Base-by-base conservation (phyloP, 2,888 invertebrate species). In the Philereme vetulata region DNA sequence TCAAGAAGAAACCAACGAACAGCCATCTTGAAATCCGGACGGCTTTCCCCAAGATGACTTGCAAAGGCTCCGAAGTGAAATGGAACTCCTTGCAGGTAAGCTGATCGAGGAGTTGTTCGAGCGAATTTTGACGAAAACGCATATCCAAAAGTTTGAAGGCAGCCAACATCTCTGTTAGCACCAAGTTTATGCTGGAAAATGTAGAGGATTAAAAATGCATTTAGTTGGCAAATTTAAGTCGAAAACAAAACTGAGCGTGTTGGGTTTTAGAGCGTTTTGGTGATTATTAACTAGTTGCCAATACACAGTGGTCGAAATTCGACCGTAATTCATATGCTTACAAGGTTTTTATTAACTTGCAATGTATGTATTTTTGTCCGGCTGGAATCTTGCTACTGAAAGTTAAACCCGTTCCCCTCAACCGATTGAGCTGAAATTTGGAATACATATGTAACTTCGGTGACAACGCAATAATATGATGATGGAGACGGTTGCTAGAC, bases 111-210 rank as follows among this genome's bases (percentile, higher is more conserved):
- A 85, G 66, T 53, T 75, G 57, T 33, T 63, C 70, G 7, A 85
- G 66, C 33, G 61, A 55, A 43, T 72, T 43, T 10, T 84, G 79
- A 11, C 76, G 78, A 8, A 73, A 65, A 42, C 67, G 60, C 60
- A 84, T 72, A 70, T 84, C 77, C 11, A 81, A 54, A 40, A 84
- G 75, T 68, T 76, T 77, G n/a, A 77, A 53, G 4, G 75, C 74
- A n/a, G 69, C 67, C 46, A 80, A 60, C 52, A 78, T 43, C 74
- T 86, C 85, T 4, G 82, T 82, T 38, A 83, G 51, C 52, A 82
- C 66, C 59, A 85, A 68, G 66, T 84, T 85, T 55, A 78, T 71
- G 46, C 85, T 85, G 79, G 10, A 64, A 65, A 58, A 45, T 35
- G 8, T 46, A 57, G 32, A 47, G 21, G 53, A 54, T 54, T 50